Evolutionary conservation across 1,140 invertebrate species (phyloP).

Genomic region (Pseudomyrmex dendroicus): DNA sequence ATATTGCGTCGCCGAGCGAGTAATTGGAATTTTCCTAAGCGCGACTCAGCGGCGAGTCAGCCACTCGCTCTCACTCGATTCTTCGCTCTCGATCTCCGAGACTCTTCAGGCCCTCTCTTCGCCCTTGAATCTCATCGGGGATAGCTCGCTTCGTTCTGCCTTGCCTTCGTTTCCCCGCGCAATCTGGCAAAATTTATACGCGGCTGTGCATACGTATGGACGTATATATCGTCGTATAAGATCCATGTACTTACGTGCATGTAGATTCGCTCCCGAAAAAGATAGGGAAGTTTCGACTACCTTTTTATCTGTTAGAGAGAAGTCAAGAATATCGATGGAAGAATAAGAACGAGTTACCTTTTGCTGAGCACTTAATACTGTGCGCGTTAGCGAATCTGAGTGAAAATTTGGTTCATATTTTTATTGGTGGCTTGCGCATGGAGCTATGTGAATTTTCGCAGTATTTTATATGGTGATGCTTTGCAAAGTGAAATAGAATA

Average conservation of each 20-base stretch:
- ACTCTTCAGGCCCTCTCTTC: slow-evolving; percentile 17
- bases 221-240: slow-evolving; percentile 13
- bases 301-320: slow-evolving; percentile 64
- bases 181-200: slow-evolving; percentile 63
- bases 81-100: slow-evolving; percentile 54
- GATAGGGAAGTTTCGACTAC: slow-evolving; percentile 34
- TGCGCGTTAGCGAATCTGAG: slow-evolving; percentile 22
- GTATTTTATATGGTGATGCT: not conserved
- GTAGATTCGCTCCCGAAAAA: slow-evolving; percentile 47
- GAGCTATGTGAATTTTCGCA: slow-evolving; percentile 1
- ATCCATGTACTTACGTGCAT: slow-evolving; percentile 16
- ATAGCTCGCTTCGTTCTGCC: slow-evolving; percentile 8
- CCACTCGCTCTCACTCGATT: slow-evolving; percentile 21
- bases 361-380: slow-evolving; percentile 49
- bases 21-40: slow-evolving; percentile 83
- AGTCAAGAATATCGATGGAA: slow-evolving; percentile 69
- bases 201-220: slow-evolving; percentile 30
- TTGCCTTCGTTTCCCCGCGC: not conserved
- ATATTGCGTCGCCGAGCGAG: slow-evolving; percentile 82
- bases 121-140: slow-evolving; percentile 7
- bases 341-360: slow-evolving; percentile 57
- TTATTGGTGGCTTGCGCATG: not conserved
- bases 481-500: slow-evolving; percentile 13
- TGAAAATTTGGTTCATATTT: slow-evolving; percentile 43
- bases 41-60: slow-evolving; percentile 73